Evolutionary conservation across 23 tunicate species (phyloP).

Genomic region (Phallusia fumigata): DNA sequence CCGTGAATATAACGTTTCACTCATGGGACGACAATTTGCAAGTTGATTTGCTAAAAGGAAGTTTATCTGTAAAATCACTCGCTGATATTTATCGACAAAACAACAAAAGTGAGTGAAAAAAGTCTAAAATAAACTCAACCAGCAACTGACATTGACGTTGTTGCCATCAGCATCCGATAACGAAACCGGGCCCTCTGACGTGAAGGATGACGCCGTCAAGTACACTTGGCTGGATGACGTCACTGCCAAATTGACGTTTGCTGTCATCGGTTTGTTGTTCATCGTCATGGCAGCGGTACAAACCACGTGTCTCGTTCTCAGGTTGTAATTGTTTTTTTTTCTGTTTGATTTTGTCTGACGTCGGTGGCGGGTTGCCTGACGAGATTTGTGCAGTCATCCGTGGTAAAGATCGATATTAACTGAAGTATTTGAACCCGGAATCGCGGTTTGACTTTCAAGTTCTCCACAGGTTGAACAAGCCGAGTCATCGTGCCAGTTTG

Average conservation of each 20-base stretch:
- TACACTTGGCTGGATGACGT: constrained; percentile 75
- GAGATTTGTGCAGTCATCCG: too few species aligned
- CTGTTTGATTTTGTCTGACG: too few species aligned
- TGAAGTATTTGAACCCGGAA: too few species aligned
- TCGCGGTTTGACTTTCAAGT: too few species aligned
- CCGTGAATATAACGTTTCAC: constrained; percentile 35
- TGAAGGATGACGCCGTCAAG: not conserved
- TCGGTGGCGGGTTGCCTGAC: too few species aligned
- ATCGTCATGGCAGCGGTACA: constrained; percentile 62
- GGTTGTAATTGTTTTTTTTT: constrained; percentile 43
- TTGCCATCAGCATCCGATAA: not conserved
- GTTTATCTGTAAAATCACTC: constrained; percentile 34
- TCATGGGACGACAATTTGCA: constrained; percentile 39
- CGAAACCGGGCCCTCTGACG: not conserved
- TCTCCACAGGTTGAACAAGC: not conserved
- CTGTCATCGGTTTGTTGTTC: constrained; percentile 63
- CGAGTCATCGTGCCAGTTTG: not conserved
- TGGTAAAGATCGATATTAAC: too few species aligned
- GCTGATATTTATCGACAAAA: constrained; percentile 26
- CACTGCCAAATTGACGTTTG: constrained; percentile 53
- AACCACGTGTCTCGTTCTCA: constrained; percentile 66
- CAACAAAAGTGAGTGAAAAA: not conserved
- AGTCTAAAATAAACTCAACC: too few species aligned
- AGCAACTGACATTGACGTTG: too few species aligned
- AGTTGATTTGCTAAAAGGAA: constrained; percentile 18